A percentile compares a stretch with the other conserved stretches of the same genome.
Evolutionary conservation across 30 jellyfish, hydroid and myxozoan genomes (phyloP).

Genomic region (Catostylus mosaicus): DNA sequence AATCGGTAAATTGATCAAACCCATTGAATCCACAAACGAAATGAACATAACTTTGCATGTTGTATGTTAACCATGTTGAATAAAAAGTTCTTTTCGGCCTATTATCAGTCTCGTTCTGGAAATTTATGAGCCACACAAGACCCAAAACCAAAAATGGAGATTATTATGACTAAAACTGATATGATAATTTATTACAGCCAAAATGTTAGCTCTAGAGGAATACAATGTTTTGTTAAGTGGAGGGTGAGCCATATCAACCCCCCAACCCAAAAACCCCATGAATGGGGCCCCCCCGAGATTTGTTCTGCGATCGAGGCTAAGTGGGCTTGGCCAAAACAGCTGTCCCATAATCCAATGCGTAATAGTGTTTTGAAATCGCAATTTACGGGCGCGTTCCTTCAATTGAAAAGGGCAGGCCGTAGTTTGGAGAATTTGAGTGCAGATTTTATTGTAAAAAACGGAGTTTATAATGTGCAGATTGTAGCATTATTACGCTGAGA

Average conservation of each 20-base stretch:
- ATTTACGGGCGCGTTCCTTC: slow-evolving; percentile 50
- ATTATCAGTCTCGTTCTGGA: no score
- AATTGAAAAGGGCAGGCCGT: slow-evolving; percentile 37
- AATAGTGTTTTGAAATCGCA: slow-evolving; percentile 36
- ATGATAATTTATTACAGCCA: no score
- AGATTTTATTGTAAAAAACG: neutral
- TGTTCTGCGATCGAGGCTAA: slow-evolving; percentile 15
- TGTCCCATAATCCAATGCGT: slow-evolving; percentile 47
- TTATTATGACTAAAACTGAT: no score
- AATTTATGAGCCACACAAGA: no score
- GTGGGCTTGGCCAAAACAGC: slow-evolving; percentile 34
- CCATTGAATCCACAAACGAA: slow-evolving; percentile 63
- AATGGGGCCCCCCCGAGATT: no score
- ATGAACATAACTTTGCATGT: neutral
- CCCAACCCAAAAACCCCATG: no score
- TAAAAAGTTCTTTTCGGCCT: no score
- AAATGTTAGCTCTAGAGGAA: no score
- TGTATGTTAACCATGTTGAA: no score
- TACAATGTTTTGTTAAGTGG: no score
- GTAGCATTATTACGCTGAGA: neutral
- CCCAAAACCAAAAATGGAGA: no score
- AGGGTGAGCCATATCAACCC: no score
- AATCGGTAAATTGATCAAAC: slow-evolving; percentile 42
- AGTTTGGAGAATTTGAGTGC: neutral
- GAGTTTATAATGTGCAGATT: neutral